phyloP scores from a whole-genome alignment of 2,797 vertebrate genomes.

The Octomys mimax region DNA sequence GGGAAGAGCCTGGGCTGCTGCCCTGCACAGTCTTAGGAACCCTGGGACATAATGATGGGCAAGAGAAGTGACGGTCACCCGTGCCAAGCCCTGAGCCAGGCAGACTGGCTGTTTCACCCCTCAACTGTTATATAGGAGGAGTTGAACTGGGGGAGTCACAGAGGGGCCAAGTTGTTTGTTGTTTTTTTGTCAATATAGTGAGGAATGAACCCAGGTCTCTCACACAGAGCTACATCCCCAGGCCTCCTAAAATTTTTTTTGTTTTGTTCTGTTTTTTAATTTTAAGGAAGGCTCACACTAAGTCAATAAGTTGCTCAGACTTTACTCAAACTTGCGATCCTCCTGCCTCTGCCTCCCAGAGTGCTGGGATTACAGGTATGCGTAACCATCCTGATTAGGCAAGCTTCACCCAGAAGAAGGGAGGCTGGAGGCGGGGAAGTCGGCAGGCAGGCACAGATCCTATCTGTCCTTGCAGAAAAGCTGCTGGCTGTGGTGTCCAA shows the following conservation, averaged over 20 bases:
- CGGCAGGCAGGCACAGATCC: rapidly evolving
- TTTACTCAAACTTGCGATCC: neutral
- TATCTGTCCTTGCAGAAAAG: neutral
- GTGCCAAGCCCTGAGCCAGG: neutral
- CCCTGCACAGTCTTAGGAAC: neutral
- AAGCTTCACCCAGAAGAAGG: rapidly evolving
- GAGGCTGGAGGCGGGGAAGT: rapidly evolving
- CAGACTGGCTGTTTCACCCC: neutral
- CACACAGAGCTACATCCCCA: neutral
- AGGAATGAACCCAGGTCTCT: neutral
- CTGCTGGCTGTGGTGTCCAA: neutral
- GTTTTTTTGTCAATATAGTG: neutral
- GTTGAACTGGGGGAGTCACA: neutral
- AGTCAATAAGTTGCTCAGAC: neutral
- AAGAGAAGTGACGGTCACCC: neutral
- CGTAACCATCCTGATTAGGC: neutral
- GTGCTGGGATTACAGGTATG: neutral
- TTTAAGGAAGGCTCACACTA: neutral
- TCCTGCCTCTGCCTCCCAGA: neutral
- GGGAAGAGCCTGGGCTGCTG: neutral
- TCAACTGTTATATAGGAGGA: neutral
- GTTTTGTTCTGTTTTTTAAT: neutral
- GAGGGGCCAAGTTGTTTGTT: neutral
- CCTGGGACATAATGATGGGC: neutral
- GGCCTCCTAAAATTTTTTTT: neutral